A percentile compares a stretch with the other conserved stretches of the same genome.
phyloP scores from a whole-genome alignment of 1,140 invertebrate species.

The Procambarus virginalis region DNA sequence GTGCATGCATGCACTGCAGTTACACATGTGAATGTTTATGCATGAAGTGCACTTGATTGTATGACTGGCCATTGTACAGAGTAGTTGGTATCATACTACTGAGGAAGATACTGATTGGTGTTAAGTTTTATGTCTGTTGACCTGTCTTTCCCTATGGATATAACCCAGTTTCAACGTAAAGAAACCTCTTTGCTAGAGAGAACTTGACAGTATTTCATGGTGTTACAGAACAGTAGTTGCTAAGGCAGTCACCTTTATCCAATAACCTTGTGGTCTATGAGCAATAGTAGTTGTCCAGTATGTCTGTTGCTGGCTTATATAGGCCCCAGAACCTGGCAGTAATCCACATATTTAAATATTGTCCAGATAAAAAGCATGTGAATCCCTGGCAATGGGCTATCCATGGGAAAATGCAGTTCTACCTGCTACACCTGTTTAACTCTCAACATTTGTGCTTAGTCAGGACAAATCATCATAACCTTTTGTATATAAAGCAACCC shows the following conservation, averaged over 20 bases:
- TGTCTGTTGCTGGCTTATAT: slow-evolving; percentile 27
- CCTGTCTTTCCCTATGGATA: slow-evolving; percentile 56
- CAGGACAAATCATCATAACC: slow-evolving; percentile 69
- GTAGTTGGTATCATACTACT: slow-evolving; percentile 31
- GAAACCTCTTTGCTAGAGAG: background rate
- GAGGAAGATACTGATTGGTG: slow-evolving; percentile 52
- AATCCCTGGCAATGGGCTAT: slow-evolving; percentile 40
- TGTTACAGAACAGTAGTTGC: slow-evolving; percentile 30
- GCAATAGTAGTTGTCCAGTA: slow-evolving; percentile 47
- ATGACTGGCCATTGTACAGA: slow-evolving; percentile 52
- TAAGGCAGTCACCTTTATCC: slow-evolving; percentile 51
- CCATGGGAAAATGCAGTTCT: slow-evolving; percentile 58
- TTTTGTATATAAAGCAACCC: slow-evolving; percentile 68
- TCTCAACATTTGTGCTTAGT: slow-evolving; percentile 65
- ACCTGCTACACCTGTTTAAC: slow-evolving; percentile 65
- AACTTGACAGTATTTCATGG: slow-evolving; percentile 1
- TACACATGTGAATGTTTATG: slow-evolving; percentile 4
- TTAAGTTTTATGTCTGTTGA: slow-evolving; percentile 62
- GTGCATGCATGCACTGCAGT: background rate
- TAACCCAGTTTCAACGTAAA: slow-evolving; percentile 9
- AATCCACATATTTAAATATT: slow-evolving; percentile 23
- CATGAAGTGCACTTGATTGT: background rate
- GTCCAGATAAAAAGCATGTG: slow-evolving; percentile 15
- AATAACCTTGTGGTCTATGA: slow-evolving; percentile 28
- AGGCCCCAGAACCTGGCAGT: slow-evolving; percentile 13